These are phyloP conservation scores for Mayetiola destructor DNA, from an alignment of 2,888 invertebrate species.

Conservation along the genomic window DNA sequence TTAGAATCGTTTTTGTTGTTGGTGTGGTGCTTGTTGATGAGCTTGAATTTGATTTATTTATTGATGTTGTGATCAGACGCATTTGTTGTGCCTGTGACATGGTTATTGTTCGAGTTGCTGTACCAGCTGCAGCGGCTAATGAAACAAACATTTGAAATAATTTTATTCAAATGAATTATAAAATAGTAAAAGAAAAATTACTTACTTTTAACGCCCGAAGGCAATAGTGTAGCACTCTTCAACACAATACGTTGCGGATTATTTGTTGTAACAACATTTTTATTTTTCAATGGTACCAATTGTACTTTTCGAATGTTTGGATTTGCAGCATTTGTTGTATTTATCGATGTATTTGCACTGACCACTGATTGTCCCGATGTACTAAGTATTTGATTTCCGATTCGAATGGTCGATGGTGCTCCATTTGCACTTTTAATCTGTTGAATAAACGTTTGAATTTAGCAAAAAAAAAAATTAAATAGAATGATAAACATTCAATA, in stretches of 20 bases:
- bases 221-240: background rate
- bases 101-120: slow-evolving; percentile 13
- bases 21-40: background rate
- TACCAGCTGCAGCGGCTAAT: background rate
- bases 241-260: background rate
- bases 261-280: background rate
- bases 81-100: slow-evolving; percentile 16
- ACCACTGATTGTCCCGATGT: background rate
- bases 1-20: background rate
- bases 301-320: slow-evolving; percentile 19
- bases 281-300: slow-evolving; percentile 5
- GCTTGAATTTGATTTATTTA: background rate
- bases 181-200: background rate
- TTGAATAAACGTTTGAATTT: too few relatives aligned
- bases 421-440: slow-evolving; percentile 18
- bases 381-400: slow-evolving; percentile 10
- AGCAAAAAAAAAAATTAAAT: too few relatives aligned
- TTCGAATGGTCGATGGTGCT: slow-evolving; percentile 17
- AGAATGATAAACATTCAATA: too few relatives aligned
- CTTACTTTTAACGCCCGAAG: background rate
- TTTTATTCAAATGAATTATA: too few relatives aligned
- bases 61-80: slow-evolving; percentile 13
- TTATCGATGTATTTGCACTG: background rate
- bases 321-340: background rate
- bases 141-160: too few relatives aligned